These are phyloP conservation scores for Phortica variegata DNA, from an alignment of 1,140 invertebrate species.

Conservation along the genomic window DNA sequence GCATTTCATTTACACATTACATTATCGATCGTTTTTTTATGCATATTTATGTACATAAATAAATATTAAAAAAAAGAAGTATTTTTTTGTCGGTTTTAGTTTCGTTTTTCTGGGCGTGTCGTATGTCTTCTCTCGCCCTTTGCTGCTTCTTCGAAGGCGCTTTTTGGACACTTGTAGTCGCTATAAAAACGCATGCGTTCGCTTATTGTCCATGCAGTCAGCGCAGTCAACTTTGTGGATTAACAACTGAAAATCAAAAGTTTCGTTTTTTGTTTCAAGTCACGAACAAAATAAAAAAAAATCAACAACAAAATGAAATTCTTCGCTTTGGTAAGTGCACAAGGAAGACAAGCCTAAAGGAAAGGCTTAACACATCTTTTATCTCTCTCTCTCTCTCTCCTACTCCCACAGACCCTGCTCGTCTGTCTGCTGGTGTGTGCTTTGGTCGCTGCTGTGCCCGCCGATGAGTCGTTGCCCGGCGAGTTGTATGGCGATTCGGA, in stretches of 20 bases:
- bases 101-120: slow-evolving; percentile 2
- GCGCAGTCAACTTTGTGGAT: slow-evolving; percentile 44
- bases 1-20: slow-evolving; percentile 36
- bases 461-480: slow-evolving; percentile 44
- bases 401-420: slow-evolving; percentile 30
- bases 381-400: background rate
- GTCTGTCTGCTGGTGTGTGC: slow-evolving; percentile 35
- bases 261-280: slow-evolving; percentile 6
- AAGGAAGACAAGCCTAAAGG: background rate
- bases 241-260: slow-evolving; percentile 29
- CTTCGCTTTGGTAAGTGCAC: slow-evolving; percentile 37
- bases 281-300: slow-evolving; percentile 1
- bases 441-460: slow-evolving; percentile 39
- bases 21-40: slow-evolving; percentile 27
- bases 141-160: too few relatives aligned
- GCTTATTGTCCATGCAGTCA: slow-evolving; percentile 6
- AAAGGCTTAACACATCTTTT: background rate
- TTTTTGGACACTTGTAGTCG: slow-evolving; percentile 3
- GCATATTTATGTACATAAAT: too few relatives aligned
- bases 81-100: slow-evolving; percentile 5
- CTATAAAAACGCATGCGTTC: slow-evolving; percentile 35
- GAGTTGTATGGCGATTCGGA: slow-evolving; percentile 36
- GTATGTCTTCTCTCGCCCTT: background rate
- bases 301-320: slow-evolving; percentile 36
- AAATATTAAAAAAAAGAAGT: too few relatives aligned